Evolutionary conservation across 1,140 invertebrate genomes (phyloP).

Genomic region (Chelonus insularis): DNA sequence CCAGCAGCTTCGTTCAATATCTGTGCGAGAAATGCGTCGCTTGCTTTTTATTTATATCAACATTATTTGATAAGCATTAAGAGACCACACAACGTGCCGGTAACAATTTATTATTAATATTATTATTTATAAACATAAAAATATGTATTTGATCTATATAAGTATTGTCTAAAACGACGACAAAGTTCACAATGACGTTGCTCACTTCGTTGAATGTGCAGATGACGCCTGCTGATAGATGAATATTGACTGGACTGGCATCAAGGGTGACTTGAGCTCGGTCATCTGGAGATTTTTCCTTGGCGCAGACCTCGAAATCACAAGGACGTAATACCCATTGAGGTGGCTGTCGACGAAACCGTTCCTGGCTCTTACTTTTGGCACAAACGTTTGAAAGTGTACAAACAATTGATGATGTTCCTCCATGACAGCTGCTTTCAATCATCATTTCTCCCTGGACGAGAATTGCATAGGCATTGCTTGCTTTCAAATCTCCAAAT

Average conservation of each 20-base stretch:
- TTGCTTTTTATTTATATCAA: slow-evolving; percentile 9
- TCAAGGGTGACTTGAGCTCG: slow-evolving; percentile 65
- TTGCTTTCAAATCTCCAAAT: slow-evolving; percentile 69
- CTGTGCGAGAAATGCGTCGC: slow-evolving; percentile 27
- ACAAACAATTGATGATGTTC: slow-evolving; percentile 67
- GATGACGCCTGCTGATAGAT: slow-evolving; percentile 74
- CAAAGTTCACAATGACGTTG: slow-evolving; percentile 16
- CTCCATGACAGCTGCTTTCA: slow-evolving; percentile 72
- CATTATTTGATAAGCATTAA: slow-evolving; percentile 9
- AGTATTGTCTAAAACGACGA: no score
- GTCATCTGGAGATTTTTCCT: slow-evolving; percentile 66
- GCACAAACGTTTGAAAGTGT: slow-evolving; percentile 71
- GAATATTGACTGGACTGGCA: slow-evolving; percentile 70
- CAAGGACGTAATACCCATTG: slow-evolving; percentile 68
- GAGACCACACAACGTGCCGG: slow-evolving; percentile 3
- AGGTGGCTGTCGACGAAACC: slow-evolving; percentile 39
- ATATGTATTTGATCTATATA: slow-evolving; percentile 5
- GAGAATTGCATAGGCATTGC: slow-evolving; percentile 73
- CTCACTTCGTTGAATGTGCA: slow-evolving; percentile 67
- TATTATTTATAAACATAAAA: neutral
- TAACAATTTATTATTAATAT: neutral
- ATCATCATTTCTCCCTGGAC: slow-evolving; percentile 74
- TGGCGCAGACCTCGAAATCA: slow-evolving; percentile 71
- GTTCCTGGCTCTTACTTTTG: slow-evolving; percentile 46
- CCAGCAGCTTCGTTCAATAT: slow-evolving; percentile 45